phyloP scores from a whole-genome alignment of 2,113 vertebrate species.

The Sinocyclocheilus grahami region DNA sequence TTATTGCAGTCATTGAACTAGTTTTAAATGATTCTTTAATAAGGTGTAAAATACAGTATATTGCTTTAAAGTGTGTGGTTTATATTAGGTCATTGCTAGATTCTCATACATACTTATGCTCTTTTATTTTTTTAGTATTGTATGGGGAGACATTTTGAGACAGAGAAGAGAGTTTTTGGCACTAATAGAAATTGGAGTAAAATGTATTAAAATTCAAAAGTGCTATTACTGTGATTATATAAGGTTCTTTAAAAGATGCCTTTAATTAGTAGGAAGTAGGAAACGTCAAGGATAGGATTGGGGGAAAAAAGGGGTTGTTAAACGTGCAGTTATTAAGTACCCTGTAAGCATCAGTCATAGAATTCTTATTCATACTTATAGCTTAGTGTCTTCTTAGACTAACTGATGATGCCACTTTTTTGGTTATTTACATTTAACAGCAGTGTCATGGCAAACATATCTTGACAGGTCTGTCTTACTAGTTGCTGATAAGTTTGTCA shows the following conservation, averaged over 20 bases:
- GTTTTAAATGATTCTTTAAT: background rate
- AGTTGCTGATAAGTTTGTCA: no score
- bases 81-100: background rate
- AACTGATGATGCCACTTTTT: background rate
- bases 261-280: background rate
- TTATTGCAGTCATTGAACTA: background rate
- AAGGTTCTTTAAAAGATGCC: background rate
- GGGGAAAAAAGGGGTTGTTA: no score
- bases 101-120: background rate
- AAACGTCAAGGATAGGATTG: no score
- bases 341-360: background rate
- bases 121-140: background rate
- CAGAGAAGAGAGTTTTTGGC: background rate
- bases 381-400: background rate
- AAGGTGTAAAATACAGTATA: background rate
- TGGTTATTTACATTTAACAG: no score
- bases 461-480: no score
- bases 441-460: no score
- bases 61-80: background rate
- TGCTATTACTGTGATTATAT: background rate
- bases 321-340: background rate
- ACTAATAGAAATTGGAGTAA: background rate
- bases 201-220: background rate
- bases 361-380: background rate
- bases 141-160: background rate